Conservation (phyloP, 2,888 invertebrate genomes). For the Drosophila bunnanda region DNA sequence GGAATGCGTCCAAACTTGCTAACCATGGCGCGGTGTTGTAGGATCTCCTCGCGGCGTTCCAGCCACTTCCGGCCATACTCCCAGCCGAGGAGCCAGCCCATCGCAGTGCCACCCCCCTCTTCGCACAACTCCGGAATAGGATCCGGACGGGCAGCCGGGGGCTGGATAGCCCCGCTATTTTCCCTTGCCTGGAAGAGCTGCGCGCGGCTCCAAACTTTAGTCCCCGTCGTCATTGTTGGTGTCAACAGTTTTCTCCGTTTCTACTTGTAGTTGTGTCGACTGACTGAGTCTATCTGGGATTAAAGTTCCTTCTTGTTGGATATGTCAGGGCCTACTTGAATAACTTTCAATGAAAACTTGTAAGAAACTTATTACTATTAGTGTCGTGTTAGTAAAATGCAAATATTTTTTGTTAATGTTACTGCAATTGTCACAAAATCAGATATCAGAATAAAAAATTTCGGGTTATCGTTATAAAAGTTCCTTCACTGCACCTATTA, state of each 20-base stretch:
- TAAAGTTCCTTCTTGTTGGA: background rate
- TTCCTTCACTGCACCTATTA: too few species aligned
- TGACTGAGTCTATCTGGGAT: background rate
- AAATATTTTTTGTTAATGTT: background rate
- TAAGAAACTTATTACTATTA: too few species aligned
- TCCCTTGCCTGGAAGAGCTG: constrained; percentile 5
- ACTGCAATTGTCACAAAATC: too few species aligned
- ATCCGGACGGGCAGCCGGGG: constrained; percentile 7
- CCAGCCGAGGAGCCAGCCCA: constrained; percentile 44
- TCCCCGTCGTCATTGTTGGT: constrained; percentile 1
- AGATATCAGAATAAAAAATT: too few species aligned
- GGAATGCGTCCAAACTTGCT: constrained; percentile 6
- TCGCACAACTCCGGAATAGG: constrained; percentile 18
- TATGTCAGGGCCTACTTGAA: background rate
- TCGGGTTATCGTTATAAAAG: too few species aligned
- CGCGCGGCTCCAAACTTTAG: constrained; percentile 18
- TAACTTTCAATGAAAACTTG: background rate
- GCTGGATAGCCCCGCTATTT: constrained; percentile 23
- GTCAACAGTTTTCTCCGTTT: background rate
- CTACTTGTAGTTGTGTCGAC: constrained; percentile 1
- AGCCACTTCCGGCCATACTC: constrained; percentile 46
- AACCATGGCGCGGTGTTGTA: background rate
- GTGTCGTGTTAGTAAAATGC: background rate
- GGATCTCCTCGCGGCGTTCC: constrained; percentile 17
- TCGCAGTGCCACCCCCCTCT: constrained; percentile 13